A percentile compares a stretch with the other conserved stretches of the same genome.
Evolutionary conservation across 2,888 invertebrate genomes (phyloP).

Genomic region (Monopis laevigella): DNA sequence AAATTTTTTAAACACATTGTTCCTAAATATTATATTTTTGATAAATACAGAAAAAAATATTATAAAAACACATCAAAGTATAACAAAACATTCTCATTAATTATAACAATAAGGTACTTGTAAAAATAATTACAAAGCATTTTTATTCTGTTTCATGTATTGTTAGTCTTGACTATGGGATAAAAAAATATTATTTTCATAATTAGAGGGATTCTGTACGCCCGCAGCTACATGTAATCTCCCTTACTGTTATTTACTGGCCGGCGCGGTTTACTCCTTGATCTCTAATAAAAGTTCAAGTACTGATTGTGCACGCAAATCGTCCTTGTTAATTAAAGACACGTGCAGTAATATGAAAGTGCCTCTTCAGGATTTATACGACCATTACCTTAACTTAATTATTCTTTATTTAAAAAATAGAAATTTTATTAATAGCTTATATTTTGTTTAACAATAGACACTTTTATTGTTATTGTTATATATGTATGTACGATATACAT

Average conservation of each 20-base stretch:
- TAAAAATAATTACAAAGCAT: conserved; percentile 1
- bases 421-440: no score
- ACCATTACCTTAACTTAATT: no score
- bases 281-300: conserved; percentile 13
- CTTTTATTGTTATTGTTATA: no score
- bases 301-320: conserved; percentile 10
- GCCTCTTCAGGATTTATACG: neutral
- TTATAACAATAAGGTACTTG: neutral
- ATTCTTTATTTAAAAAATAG: no score
- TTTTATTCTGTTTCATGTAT: no score
- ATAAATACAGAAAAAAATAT: no score
- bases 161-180: no score
- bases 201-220: neutral
- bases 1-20: no score
- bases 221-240: neutral
- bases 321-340: conserved; percentile 12
- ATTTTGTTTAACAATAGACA: no score
- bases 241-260: neutral
- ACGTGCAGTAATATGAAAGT: conserved; percentile 11
- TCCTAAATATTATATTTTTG: no score
- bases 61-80: neutral
- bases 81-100: neutral
- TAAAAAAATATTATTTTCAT: neutral
- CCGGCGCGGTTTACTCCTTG: neutral
- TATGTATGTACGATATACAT: no score